Conservation (phyloP, 2,113 vertebrate species). For the Otocyon megalotis region DNA sequence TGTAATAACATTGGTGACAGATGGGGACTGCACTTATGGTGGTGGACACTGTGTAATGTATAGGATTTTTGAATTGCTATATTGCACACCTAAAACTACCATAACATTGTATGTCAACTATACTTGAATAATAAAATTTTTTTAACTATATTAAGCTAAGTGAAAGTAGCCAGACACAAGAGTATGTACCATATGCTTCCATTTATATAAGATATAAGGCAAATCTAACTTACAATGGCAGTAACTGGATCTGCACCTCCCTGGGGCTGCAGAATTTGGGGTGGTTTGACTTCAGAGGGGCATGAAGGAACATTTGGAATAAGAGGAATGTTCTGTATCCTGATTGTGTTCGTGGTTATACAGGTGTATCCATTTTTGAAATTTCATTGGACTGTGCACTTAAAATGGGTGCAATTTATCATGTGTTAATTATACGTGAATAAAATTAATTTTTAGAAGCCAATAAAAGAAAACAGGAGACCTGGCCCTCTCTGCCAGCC, state of each 20-base stretch:
- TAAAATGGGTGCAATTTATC: background rate
- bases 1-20: background rate
- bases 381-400: background rate
- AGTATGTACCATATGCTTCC: background rate
- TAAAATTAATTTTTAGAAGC: background rate
- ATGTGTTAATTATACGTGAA: background rate
- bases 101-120: background rate
- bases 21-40: background rate
- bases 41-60: background rate
- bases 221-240: too few species aligned
- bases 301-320: background rate
- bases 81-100: background rate
- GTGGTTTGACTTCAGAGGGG: background rate
- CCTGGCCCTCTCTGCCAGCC: background rate
- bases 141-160: background rate
- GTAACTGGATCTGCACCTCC: background rate
- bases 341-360: background rate
- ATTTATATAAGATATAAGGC: background rate
- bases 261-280: background rate
- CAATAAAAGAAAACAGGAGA: background rate
- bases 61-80: background rate
- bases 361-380: background rate
- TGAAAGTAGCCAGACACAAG: background rate
- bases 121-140: background rate
- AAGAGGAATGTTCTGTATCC: background rate